Evolutionary conservation across 2,113 vertebrate genomes (phyloP), one percentile per base, ranked within the genome.

Genomic region (Megaleporinus macrocephalus): DNA sequence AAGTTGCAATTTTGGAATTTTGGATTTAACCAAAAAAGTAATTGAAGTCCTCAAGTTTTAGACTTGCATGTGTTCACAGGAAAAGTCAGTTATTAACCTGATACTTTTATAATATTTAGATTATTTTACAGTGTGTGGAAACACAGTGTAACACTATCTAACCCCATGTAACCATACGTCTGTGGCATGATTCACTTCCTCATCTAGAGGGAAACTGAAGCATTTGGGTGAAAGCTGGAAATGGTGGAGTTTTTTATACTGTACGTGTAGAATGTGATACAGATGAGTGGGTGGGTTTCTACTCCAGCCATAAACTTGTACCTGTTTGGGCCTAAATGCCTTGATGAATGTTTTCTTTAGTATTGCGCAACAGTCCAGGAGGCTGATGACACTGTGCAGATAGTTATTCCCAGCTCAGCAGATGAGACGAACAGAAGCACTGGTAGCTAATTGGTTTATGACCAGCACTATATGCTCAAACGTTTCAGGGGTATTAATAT

Each of bases 121-220:
- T 36, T 36, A 7, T 36, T 36, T 36, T 36, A 36, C 36, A 4
- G 36, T 36, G 36, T 36, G 36, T 36, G 36, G 36, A 3, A 36
- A 36, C 36, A 36, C 65, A 36, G 5, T 68, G 16, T 41, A 9
- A 68, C 33, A 44, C 18, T 13, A 2, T 70, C 24, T 44, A 82
- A 30, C 26, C n/a, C 33, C 27, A 6, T 57, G n/a, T 51, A 27
- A 80, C 63, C 14, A 76, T 16, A 6, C 4, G 4, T 76, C 62
- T 70, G 36, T 69, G n/a, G n/a, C 14, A 70, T 66, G 68, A 47
- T 70, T 76, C 62, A 81, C 80, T 81, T 81, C 73, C 80, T 51
- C 44, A 69, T 18, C 33, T 33, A 76, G 24, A 82, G 22, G 49
- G 63, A 82, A 82, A 68, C 73, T 75, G 55, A 81, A 75, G 62